Evolutionary conservation across 2,113 vertebrate genomes (phyloP).

Genomic region (Stigmatopora nigra): DNA sequence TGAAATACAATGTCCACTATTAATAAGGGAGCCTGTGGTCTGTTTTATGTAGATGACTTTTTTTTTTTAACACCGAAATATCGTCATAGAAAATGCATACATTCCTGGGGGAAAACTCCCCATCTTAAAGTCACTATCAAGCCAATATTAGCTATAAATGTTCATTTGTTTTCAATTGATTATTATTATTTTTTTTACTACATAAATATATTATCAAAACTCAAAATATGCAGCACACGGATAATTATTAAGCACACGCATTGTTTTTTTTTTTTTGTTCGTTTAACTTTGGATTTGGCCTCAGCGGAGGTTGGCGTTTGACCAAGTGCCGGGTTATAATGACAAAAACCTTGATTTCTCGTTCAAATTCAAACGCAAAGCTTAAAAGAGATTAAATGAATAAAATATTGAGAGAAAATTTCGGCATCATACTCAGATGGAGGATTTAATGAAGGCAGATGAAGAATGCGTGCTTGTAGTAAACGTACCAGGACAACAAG

Average conservation of each 20-base stretch:
- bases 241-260: not conserved
- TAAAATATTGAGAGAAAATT: constrained; percentile 16
- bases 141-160: not conserved
- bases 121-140: not conserved
- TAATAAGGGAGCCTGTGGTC: not conserved
- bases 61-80: not conserved
- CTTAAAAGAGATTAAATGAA: constrained; percentile 5
- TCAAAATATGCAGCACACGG: not conserved
- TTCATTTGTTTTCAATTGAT: not conserved
- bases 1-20: constrained; percentile 7
- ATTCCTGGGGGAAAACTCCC: not conserved
- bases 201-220: not conserved
- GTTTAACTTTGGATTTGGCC: not conserved
- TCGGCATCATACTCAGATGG: not conserved
- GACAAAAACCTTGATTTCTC: not conserved
- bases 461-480: constrained; percentile 21
- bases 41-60: not conserved
- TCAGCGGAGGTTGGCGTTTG: not conserved
- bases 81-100: not conserved
- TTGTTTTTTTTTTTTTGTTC: not conserved
- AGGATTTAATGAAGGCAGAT: constrained; percentile 19
- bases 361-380: constrained; percentile 12
- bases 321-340: not conserved
- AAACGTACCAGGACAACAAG: constrained; percentile 87
- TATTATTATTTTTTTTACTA: not conserved